These are phyloP conservation scores for Oenanthe melanoleuca DNA, from an alignment of 2,113 vertebrate genomes.

Conservation along the genomic window DNA sequence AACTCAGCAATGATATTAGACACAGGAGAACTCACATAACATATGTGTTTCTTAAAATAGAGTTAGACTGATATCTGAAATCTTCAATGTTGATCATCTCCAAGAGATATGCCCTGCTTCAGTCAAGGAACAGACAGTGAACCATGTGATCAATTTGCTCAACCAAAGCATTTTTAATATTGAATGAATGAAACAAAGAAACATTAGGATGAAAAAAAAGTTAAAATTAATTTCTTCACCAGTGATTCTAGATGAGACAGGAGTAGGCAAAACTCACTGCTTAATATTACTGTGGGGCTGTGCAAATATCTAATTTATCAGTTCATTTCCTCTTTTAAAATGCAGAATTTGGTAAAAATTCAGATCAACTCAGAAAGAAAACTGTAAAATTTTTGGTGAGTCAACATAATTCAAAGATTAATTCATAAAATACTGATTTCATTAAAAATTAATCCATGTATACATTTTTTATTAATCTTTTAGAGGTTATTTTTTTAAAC, in stretches of 20 bases:
- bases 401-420: neutral
- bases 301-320: neutral
- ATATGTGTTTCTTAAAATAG: neutral
- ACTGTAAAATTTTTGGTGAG: neutral
- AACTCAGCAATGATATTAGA: neutral
- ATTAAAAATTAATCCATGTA: neutral
- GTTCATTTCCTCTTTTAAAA: neutral
- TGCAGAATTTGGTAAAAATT: neutral
- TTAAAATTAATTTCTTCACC: neutral
- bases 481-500: neutral
- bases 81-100: neutral
- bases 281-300: neutral
- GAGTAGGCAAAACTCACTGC: neutral
- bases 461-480: neutral
- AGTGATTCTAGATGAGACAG: neutral
- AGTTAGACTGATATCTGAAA: neutral
- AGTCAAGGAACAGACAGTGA: neutral
- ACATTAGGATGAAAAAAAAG: neutral
- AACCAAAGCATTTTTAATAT: neutral
- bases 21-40: neutral
- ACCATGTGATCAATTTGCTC: neutral
- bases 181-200: slow-evolving; percentile 1
- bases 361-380: neutral
- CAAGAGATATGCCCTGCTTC: neutral
- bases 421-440: neutral